Conservation (phyloP, 2,113 vertebrate species). For the Microtus richardsoni region DNA sequence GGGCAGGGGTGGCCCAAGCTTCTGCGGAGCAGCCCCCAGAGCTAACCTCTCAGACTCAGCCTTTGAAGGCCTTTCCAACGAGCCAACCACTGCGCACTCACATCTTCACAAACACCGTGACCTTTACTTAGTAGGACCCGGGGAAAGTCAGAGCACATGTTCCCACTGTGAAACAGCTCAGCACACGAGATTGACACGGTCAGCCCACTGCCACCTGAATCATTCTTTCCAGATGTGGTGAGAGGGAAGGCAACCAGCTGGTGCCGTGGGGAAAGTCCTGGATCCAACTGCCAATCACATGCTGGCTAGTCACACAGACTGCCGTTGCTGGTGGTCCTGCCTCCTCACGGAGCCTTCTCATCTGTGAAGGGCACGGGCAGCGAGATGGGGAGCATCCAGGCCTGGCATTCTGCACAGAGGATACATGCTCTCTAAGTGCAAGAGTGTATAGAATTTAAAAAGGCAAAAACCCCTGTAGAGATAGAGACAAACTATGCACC, state of each 20-base stretch:
- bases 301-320: not conserved
- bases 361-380: not conserved
- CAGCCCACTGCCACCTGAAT: conserved; percentile 46
- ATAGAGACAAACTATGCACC: not conserved
- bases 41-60: not conserved
- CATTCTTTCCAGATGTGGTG: conserved; percentile 61
- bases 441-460: not conserved
- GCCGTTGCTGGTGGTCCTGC: not conserved
- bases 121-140: conserved; percentile 64
- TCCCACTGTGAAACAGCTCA: conserved; percentile 64
- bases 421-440: not conserved
- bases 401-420: not conserved
- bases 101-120: conserved; percentile 31
- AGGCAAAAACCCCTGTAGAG: not conserved
- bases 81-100: not conserved
- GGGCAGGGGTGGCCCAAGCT: accelerated
- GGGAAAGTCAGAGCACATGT: conserved; percentile 43
- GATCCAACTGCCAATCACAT: not conserved
- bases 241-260: not conserved
- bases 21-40: not conserved
- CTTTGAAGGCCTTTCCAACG: conserved; percentile 49
- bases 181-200: not conserved
- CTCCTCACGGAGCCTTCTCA: not conserved
- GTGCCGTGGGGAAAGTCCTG: conserved; percentile 33
- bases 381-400: accelerated